phyloP scores from a whole-genome alignment of 2,113 vertebrate genomes.

The Cheirogaleus medius region DNA sequence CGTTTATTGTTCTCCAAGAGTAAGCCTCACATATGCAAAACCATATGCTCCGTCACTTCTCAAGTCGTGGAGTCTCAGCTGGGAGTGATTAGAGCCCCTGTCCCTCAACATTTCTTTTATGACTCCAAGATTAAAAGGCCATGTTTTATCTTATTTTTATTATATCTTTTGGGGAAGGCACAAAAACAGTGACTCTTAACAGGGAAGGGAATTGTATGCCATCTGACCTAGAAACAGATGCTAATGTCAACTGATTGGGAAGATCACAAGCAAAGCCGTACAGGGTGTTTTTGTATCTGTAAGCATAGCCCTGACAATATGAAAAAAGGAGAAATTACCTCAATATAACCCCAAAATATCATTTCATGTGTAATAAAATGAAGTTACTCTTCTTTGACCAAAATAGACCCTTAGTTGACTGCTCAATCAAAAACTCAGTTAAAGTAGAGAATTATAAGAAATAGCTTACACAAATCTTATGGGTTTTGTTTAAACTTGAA shows the following conservation, averaged over 20 bases:
- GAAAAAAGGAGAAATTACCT: neutral
- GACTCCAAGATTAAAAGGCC: conserved; percentile 36
- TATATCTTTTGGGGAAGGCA: neutral
- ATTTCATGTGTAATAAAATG: neutral
- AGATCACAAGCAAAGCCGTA: neutral
- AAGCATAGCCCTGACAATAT: neutral
- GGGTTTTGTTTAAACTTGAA: neutral
- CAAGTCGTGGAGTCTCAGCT: neutral
- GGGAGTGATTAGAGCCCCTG: neutral
- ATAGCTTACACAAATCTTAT: neutral
- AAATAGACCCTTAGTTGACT: neutral
- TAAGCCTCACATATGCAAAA: neutral
- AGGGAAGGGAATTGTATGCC: neutral
- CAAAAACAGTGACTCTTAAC: neutral
- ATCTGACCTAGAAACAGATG: conserved; percentile 42
- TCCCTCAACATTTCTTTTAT: conserved; percentile 27
- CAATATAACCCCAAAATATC: neutral
- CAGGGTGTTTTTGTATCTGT: neutral
- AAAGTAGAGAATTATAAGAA: neutral
- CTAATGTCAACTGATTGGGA: neutral
- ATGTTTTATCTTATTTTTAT: conserved; percentile 1
- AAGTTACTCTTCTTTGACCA: neutral
- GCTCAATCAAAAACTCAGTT: neutral
- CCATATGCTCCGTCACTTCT: neutral
- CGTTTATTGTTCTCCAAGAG: neutral